Percentiles rank a stretch among this genome's conserved stretches.
Conservation (phyloP, 2,888 invertebrate genomes). For the Chaitophorus viminalis region DNA sequence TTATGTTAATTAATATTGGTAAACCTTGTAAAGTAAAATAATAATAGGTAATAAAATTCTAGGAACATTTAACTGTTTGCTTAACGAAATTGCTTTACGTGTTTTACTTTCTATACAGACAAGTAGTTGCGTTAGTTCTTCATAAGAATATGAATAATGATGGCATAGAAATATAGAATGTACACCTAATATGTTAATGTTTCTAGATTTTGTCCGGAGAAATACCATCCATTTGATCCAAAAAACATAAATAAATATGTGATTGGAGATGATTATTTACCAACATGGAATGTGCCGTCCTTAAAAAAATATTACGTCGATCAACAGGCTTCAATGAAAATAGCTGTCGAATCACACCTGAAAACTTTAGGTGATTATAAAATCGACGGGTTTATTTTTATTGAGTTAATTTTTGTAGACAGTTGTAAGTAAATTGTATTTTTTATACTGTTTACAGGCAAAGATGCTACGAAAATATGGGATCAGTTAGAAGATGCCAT, state of each 20-base stretch:
- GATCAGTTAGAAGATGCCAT: conserved; percentile 82
- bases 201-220: conserved; percentile 83
- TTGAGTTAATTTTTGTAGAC: background rate
- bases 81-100: background rate
- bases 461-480: conserved; percentile 82
- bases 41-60: too few species aligned
- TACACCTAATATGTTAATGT: background rate
- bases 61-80: background rate
- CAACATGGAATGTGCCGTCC: conserved; percentile 91
- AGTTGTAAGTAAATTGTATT: background rate
- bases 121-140: background rate
- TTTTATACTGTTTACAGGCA: conserved; percentile 68
- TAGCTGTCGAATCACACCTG: conserved; percentile 83
- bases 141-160: background rate
- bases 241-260: conserved; percentile 87
- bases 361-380: conserved; percentile 67
- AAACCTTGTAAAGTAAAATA: too few species aligned
- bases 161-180: background rate
- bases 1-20: too few species aligned
- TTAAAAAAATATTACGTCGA: conserved; percentile 77
- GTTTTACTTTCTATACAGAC: background rate
- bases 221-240: conserved; percentile 91
- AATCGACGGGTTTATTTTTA: background rate
- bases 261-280: conserved; percentile 92
- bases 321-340: conserved; percentile 84